These are phyloP conservation scores for Orchestia grillus DNA, from an alignment of 1,140 invertebrate species.

Conservation along the genomic window DNA sequence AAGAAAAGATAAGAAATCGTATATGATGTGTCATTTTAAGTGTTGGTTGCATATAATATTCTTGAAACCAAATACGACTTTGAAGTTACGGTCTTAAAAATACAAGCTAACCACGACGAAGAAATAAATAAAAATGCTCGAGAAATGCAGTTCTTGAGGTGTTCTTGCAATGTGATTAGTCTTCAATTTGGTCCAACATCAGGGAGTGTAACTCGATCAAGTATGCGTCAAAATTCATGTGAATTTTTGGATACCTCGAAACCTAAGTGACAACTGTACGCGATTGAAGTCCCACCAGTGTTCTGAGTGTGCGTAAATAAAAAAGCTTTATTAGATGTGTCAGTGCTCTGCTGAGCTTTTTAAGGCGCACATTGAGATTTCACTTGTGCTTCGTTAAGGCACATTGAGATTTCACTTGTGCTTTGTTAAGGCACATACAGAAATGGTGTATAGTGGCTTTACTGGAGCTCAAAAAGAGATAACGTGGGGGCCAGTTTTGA, in stretches of 20 bases:
- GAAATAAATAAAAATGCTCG: not conserved
- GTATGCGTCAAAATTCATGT: not conserved
- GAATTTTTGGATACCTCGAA: not conserved
- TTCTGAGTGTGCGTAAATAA: not conserved
- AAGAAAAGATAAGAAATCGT: no score
- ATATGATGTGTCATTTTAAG: no score
- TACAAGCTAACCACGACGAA: not conserved
- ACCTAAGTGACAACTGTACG: not conserved
- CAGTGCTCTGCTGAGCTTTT: no score
- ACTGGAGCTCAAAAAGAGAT: not conserved
- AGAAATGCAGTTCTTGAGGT: not conserved
- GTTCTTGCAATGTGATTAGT: not conserved
- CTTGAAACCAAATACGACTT: not conserved
- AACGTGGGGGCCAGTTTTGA: no score
- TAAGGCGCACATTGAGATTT: no score
- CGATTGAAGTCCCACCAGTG: not conserved
- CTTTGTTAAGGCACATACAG: no score
- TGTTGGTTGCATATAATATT: no score
- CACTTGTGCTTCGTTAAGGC: no score
- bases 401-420: no score
- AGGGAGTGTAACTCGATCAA: not conserved
- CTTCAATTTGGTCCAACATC: not conserved
- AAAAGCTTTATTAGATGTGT: not conserved
- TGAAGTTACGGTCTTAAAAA: not conserved
- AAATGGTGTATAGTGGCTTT: not conserved